Evolutionary conservation across 2,888 invertebrate species (phyloP), one percentile per base, ranked within the genome.

Genomic region (Caenorhabditis japonica): DNA sequence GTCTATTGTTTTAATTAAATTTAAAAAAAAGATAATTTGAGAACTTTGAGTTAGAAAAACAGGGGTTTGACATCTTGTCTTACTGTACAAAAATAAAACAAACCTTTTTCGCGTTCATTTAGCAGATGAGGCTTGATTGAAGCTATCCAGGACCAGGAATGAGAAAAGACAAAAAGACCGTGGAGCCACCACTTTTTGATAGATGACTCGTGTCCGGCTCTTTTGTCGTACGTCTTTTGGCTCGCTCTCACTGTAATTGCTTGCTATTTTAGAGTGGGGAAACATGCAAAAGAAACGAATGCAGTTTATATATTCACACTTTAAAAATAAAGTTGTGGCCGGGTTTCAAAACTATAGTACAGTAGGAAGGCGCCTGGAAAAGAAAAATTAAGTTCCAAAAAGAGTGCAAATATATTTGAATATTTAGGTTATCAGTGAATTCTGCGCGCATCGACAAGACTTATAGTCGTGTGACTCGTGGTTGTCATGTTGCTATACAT

Each of bases 131-230:
- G 38, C 19, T 56, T 56, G 56, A 56, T 51, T 66, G 41, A 44
- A 66, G 49, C 43, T 41, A 17, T n/a, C n/a, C 3, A 17, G 19
- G 34, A 34, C 5, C 7, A n/a, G 25, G 41, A n/a, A 13, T n/a
- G 27, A 36, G 7, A 23, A 36, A 30, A 15, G 46, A 47, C 30
- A 46, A 62, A 47, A 21, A 27, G 43, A 62, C 38, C 38, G n/a
- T 27, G 46, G 58, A 58, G 43, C 4, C 49, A n/a, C n/a, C n/a
- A 34, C 43, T 51, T 56, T 66, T 66, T 66, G 66, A 66, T 56
- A 55, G 49, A 66, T 66, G 39, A 55, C 43, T 41, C 17, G 51
- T 36, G 64, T 64, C 64, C 64, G 47, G 49, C 23, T 36, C 30
- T n/a, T n/a, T n/a, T n/a, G n/a, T n/a, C n/a, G n/a, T n/a, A n/a